These are phyloP conservation scores for Chydorus sphaericus DNA, from an alignment of 2,888 invertebrate genomes.

Conservation along the genomic window DNA sequence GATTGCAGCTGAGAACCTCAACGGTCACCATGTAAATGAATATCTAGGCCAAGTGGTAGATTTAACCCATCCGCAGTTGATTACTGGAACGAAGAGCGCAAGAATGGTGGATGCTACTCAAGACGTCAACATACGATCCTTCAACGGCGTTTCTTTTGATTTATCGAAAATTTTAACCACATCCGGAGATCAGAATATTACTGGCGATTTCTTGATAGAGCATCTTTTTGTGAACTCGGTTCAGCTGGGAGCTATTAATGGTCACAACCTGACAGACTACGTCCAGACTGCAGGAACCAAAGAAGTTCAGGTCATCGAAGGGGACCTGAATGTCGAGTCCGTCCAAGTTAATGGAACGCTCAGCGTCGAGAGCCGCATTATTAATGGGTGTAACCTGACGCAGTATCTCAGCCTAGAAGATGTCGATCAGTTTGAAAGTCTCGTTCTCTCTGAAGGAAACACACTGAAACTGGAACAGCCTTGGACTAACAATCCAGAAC, in stretches of 20 bases:
- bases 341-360: neutral
- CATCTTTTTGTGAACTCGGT: neutral
- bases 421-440: neutral
- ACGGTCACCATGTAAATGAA: neutral
- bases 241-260: neutral
- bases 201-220: neutral
- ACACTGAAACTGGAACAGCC: neutral
- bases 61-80: neutral
- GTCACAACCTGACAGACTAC: neutral
- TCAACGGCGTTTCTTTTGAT: conserved; percentile 3
- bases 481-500: neutral
- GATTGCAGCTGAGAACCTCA: neutral
- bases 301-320: neutral
- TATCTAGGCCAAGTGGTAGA: conserved; percentile 5
- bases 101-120: neutral
- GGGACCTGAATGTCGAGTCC: neutral
- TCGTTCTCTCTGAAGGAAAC: neutral
- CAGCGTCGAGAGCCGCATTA: neutral
- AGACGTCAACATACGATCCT: neutral
- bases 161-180: neutral
- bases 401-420: neutral
- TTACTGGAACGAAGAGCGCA: conserved; percentile 1
- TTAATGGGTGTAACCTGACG: neutral
- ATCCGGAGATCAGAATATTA: neutral
- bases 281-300: neutral